phyloP scores from a whole-genome alignment of 2,797 vertebrate species.

The Acanthopagrus latus region DNA sequence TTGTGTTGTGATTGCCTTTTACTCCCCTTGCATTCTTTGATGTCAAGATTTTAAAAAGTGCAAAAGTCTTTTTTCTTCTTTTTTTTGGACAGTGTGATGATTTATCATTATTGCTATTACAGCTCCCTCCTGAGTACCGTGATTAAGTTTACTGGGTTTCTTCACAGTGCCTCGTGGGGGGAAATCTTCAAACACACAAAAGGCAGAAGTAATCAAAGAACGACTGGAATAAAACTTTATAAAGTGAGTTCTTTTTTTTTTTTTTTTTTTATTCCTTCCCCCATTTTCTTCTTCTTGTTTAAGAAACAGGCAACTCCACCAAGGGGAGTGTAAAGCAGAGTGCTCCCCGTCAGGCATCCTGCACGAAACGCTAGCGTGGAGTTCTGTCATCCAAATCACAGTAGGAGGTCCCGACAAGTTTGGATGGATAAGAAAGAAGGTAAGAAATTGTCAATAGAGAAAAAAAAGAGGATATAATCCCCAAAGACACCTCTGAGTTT shows the following conservation, averaged over 20 bases:
- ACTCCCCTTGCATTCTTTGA: conserved; percentile 48
- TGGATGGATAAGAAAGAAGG: conserved; percentile 53
- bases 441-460: conserved; percentile 48
- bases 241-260: conserved; percentile 54
- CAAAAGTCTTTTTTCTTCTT: conserved; percentile 42
- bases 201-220: conserved; percentile 67
- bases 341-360: conserved; percentile 65
- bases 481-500: conserved; percentile 40
- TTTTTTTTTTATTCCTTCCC: conserved; percentile 1
- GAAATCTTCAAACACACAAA: conserved; percentile 54
- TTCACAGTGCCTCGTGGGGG: conserved; percentile 42
- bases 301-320: conserved; percentile 62
- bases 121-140: conserved; percentile 55
- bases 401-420: conserved; percentile 62
- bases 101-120: conserved; percentile 49
- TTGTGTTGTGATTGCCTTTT: conserved; percentile 26
- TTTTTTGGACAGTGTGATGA: conserved; percentile 44
- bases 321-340: conserved; percentile 67
- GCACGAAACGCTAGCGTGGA: conserved; percentile 44
- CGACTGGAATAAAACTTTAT: conserved; percentile 63
- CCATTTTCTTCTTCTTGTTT: conserved; percentile 42
- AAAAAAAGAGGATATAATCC: conserved; percentile 41
- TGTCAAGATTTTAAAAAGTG: conserved; percentile 42
- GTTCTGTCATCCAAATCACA: conserved; percentile 70
- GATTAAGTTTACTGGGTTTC: conserved; percentile 65